Evolutionary conservation across 1,140 invertebrate species (phyloP).

Genomic region (Aphelenchoides besseyi): DNA sequence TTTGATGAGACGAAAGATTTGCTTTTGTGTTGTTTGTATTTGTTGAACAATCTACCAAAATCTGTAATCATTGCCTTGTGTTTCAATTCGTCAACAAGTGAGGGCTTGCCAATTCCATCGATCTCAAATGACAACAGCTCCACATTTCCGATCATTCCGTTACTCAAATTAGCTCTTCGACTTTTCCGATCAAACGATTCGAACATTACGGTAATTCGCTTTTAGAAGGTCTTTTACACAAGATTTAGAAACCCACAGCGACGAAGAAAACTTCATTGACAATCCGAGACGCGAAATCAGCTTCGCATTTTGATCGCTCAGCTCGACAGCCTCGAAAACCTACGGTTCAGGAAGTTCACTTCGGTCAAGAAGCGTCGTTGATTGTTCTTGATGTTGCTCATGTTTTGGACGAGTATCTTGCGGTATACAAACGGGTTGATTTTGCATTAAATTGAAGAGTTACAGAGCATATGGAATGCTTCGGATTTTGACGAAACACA

Average conservation of each 20-base stretch:
- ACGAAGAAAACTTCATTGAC: not conserved
- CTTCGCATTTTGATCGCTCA: not conserved
- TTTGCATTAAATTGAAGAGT: not conserved
- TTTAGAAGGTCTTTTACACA: conserved; percentile 19
- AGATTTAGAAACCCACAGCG: not conserved
- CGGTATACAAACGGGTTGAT: conserved; percentile 55
- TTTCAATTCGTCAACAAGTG: conserved; percentile 26
- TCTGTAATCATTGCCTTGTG: conserved; percentile 8
- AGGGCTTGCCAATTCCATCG: not conserved
- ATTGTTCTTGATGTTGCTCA: conserved; percentile 80
- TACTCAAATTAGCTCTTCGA: conserved; percentile 49
- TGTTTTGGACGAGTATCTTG: conserved; percentile 78
- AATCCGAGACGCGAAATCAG: not conserved
- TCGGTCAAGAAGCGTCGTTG: conserved; percentile 83
- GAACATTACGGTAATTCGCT: conserved; percentile 13
- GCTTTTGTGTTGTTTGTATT: conserved; percentile 81
- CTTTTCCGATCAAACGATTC: conserved; percentile 47
- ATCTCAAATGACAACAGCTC: not conserved
- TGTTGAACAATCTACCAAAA: conserved; percentile 75
- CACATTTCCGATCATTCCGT: conserved; percentile 44
- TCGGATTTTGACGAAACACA: conserved; percentile 69
- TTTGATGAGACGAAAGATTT: conserved; percentile 77
- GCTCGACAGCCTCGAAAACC: conserved; percentile 9
- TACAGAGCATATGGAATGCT: conserved; percentile 25
- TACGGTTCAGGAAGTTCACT: conserved; percentile 67